Evolutionary conservation across 2,797 vertebrate species (phyloP).

Genomic region (Ataeniobius toweri): DNA sequence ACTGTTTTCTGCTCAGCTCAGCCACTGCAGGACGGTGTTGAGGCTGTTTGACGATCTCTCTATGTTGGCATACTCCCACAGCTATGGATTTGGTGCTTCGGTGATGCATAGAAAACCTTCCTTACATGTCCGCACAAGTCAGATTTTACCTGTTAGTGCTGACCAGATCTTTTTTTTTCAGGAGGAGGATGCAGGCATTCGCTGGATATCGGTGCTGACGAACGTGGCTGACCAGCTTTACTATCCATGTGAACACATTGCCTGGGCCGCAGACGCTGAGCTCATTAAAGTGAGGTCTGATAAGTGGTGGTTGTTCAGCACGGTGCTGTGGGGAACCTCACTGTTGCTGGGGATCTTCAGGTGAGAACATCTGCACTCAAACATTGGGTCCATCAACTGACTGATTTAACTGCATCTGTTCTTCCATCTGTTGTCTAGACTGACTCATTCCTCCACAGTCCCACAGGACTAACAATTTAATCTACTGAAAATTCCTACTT

Average conservation of each 20-base stretch:
- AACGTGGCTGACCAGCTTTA: slow-evolving; percentile 93
- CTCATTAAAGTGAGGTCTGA: slow-evolving; percentile 80
- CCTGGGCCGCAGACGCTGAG: slow-evolving; percentile 90
- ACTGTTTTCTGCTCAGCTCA: slow-evolving; percentile 87
- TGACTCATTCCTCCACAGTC: not conserved
- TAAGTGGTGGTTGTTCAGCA: slow-evolving; percentile 90
- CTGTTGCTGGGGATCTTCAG: slow-evolving; percentile 87
- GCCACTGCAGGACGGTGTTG: slow-evolving; percentile 88
- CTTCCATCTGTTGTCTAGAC: not conserved
- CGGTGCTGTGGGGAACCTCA: slow-evolving; percentile 86
- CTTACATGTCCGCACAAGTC: not conserved
- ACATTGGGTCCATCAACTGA: not conserved
- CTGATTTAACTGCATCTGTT: not conserved
- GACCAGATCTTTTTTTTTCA: slow-evolving; percentile 46
- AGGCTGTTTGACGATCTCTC: slow-evolving; percentile 92
- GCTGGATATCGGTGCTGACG: slow-evolving; percentile 86
- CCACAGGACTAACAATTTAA: not conserved
- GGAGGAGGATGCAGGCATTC: slow-evolving; percentile 85
- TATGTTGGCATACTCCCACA: slow-evolving; percentile 85
- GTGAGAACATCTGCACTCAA: slow-evolving; percentile 52
- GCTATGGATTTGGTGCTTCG: slow-evolving; percentile 87
- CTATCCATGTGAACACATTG: slow-evolving; percentile 95
- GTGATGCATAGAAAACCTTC: slow-evolving; percentile 64
- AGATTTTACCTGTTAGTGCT: not conserved
- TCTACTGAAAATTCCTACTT: not conserved